Conservation (phyloP, 2,888 invertebrate genomes). For the Ochropacha duplaris region DNA sequence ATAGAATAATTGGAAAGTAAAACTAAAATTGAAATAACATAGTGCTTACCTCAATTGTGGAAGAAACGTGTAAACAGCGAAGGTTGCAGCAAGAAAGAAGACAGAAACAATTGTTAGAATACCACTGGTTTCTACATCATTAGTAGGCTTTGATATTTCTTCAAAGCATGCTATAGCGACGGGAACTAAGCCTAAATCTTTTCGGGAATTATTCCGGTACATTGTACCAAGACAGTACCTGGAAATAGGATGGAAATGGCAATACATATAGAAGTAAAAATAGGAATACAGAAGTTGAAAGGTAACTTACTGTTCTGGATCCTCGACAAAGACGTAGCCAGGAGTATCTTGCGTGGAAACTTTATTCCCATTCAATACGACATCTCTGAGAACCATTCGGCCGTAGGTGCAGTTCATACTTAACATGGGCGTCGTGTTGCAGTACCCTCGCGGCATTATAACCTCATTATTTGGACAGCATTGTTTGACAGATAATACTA, state of each 20-base stretch:
- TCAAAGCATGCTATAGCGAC: slow-evolving; percentile 85
- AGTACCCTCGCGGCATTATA: slow-evolving; percentile 43
- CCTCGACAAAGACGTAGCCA: slow-evolving; percentile 58
- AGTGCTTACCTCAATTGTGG: slow-evolving; percentile 83
- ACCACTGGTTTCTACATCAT: slow-evolving; percentile 63
- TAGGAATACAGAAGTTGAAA: background rate
- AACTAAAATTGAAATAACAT: background rate
- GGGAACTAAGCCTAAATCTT: slow-evolving; percentile 37
- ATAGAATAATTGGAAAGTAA: background rate
- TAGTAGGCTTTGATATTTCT: slow-evolving; percentile 84
- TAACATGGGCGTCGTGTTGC: slow-evolving; percentile 34
- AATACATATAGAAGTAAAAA: background rate
- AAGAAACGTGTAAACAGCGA: slow-evolving; percentile 83
- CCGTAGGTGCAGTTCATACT: slow-evolving; percentile 58
- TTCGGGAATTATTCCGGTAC: slow-evolving; percentile 43
- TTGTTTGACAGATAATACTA: slow-evolving; percentile 34
- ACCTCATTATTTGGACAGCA: slow-evolving; percentile 60
- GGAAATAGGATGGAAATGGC: slow-evolving; percentile 22
- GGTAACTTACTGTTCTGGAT: slow-evolving; percentile 55
- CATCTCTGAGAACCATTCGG: slow-evolving; percentile 58
- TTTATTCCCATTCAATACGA: slow-evolving; percentile 57
- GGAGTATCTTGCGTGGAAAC: slow-evolving; percentile 65
- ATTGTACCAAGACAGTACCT: slow-evolving; percentile 66
- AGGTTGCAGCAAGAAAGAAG: slow-evolving; percentile 82
- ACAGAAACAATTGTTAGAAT: slow-evolving; percentile 79